Conservation (phyloP, 1,140 invertebrate species). For the Carposina sasakii region DNA sequence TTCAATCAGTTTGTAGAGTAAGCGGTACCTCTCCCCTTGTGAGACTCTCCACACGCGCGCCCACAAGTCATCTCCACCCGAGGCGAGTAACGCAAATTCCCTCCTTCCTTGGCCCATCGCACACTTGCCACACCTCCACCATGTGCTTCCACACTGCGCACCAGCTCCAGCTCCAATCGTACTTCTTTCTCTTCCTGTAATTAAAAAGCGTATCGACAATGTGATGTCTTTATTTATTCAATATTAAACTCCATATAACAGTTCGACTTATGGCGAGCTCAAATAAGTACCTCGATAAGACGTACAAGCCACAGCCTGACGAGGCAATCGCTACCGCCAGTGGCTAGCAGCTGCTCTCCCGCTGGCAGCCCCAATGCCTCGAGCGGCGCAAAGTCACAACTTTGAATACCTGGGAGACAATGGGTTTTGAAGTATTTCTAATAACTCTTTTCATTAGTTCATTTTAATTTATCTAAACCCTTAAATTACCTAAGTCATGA, state of each 20-base stretch:
- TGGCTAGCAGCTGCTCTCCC: slow-evolving; percentile 31
- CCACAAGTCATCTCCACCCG: slow-evolving; percentile 39
- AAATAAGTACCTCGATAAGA: slow-evolving; percentile 10
- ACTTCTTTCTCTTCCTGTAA: slow-evolving; percentile 3
- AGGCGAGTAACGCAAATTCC: no score
- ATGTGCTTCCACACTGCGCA: slow-evolving; percentile 28
- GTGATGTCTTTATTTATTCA: not conserved
- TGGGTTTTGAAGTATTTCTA: not conserved
- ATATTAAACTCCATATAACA: not conserved
- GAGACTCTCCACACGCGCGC: slow-evolving; percentile 38
- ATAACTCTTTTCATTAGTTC: not conserved
- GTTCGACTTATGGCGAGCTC: no score
- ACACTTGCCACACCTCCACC: slow-evolving; percentile 35
- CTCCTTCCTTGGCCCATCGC: slow-evolving; percentile 28
- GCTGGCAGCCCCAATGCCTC: slow-evolving; percentile 8
- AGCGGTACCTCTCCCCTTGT: not conserved
- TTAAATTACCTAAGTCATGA: not conserved
- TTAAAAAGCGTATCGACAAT: not conserved
- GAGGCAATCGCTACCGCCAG: slow-evolving; percentile 35
- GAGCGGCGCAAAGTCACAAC: slow-evolving; percentile 40
- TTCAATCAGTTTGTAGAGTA: no score
- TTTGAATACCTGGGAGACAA: slow-evolving; percentile 36
- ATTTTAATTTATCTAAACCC: not conserved
- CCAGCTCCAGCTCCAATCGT: slow-evolving; percentile 13
- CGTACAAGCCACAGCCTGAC: slow-evolving; percentile 37